phyloP scores from a whole-genome alignment of 1,140 invertebrate genomes.

The Heliconius himera region DNA sequence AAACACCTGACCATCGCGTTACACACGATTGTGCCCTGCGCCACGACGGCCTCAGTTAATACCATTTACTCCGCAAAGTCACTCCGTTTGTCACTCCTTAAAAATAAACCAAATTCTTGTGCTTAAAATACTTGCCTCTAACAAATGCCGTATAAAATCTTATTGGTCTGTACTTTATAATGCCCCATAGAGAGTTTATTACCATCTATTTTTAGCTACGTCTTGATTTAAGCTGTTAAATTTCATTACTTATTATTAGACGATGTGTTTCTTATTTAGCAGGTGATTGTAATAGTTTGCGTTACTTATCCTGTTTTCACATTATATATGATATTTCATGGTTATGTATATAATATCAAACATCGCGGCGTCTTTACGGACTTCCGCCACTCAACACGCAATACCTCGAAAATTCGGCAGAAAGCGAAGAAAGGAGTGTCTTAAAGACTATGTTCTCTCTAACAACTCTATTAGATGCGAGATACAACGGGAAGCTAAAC shows the following conservation, averaged over 20 bases:
- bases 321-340: background rate
- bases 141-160: background rate
- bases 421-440: too few species aligned
- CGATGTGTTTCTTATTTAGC: conserved; percentile 12
- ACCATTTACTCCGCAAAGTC: too few species aligned
- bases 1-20: too few species aligned
- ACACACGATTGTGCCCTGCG: too few species aligned
- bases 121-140: background rate
- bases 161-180: background rate
- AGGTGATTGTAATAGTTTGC: background rate
- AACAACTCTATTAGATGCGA: too few species aligned
- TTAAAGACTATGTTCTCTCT: too few species aligned
- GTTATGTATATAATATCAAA: background rate
- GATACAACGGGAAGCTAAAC: too few species aligned
- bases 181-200: background rate
- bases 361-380: too few species aligned
- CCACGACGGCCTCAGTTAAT: too few species aligned
- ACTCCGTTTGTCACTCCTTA: background rate
- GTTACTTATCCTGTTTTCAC: too few species aligned
- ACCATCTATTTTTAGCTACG: background rate
- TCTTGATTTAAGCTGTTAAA: conserved; percentile 3
- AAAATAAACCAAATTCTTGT: background rate
- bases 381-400: too few species aligned
- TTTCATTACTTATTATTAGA: conserved; percentile 24
- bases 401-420: too few species aligned